phyloP scores from a whole-genome alignment of 2,797 vertebrate genomes.

The Botia almorhae region DNA sequence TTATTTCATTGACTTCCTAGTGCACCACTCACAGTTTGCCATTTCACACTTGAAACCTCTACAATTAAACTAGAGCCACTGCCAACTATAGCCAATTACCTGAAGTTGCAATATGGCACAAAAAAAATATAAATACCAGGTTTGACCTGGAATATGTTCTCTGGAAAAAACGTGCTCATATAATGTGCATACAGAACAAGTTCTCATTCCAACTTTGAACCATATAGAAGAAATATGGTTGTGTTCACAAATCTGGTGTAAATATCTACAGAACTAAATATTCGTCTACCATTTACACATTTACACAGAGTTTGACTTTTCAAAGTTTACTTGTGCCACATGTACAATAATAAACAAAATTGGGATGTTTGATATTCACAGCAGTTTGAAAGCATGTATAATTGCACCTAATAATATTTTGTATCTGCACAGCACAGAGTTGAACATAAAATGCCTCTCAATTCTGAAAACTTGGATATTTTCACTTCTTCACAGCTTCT shows the following conservation, averaged over 20 bases:
- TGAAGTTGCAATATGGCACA: not conserved
- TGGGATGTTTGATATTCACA: too few relatives aligned
- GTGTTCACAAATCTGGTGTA: not conserved
- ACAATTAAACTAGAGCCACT: not conserved
- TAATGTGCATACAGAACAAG: not conserved
- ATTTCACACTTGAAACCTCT: not conserved
- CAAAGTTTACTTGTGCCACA: not conserved
- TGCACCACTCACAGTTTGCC: too few relatives aligned
- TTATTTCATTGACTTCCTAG: not conserved
- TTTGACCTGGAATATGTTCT: not conserved
- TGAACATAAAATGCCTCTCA: too few relatives aligned
- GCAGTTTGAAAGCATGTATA: too few relatives aligned
- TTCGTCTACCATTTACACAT: conserved; percentile 1
- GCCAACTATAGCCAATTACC: not conserved
- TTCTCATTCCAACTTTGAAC: not conserved
- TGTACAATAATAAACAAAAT: not conserved
- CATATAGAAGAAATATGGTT: not conserved
- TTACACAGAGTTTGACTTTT: too few relatives aligned
- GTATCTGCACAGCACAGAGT: too few relatives aligned
- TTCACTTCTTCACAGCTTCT: not conserved
- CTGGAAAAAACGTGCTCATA: not conserved
- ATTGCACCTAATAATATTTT: too few relatives aligned
- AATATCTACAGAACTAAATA: not conserved
- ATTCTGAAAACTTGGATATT: not conserved
- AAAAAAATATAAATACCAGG: not conserved